These are phyloP conservation scores for Channa striata DNA, from an alignment of 2,797 vertebrate genomes.

Conservation along the genomic window DNA sequence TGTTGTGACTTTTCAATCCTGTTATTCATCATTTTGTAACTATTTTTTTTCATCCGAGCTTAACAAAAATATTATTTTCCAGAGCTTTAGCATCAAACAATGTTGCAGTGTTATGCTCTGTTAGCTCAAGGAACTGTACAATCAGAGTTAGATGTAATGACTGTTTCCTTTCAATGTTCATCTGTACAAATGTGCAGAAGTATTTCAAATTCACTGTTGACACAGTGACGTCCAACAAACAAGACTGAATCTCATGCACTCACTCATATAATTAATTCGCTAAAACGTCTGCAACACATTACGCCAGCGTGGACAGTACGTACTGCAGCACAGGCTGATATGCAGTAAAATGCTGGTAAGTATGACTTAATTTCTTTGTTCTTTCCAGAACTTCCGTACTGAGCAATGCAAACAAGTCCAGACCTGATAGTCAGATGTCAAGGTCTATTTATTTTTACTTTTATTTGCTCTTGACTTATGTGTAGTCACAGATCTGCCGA, in stretches of 20 bases:
- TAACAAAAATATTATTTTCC: no score
- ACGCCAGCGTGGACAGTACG: background rate
- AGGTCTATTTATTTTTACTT: slow-evolving; percentile 55
- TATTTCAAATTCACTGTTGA: slow-evolving; percentile 34
- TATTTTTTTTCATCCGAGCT: no score
- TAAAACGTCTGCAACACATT: background rate
- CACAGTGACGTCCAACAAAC: slow-evolving; percentile 21
- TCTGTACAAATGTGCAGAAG: slow-evolving; percentile 8
- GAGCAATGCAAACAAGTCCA: slow-evolving; percentile 55
- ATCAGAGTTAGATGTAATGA: background rate
- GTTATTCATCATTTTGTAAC: no score
- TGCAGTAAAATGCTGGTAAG: slow-evolving; percentile 1
- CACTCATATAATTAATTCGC: slow-evolving; percentile 8
- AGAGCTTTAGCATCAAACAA: no score
- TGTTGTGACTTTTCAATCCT: no score
- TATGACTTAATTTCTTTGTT: background rate
- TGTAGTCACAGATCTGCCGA: slow-evolving; percentile 28
- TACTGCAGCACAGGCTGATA: background rate
- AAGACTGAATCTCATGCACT: slow-evolving; percentile 12
- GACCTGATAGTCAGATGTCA: slow-evolving; percentile 49
- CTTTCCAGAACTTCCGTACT: slow-evolving; percentile 22
- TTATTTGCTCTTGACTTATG: slow-evolving; percentile 33
- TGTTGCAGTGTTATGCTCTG: no score
- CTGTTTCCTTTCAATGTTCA: background rate
- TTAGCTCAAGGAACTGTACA: background rate